Conservation (phyloP, 1,140 invertebrate genomes). For the Oppia nitens region DNA sequence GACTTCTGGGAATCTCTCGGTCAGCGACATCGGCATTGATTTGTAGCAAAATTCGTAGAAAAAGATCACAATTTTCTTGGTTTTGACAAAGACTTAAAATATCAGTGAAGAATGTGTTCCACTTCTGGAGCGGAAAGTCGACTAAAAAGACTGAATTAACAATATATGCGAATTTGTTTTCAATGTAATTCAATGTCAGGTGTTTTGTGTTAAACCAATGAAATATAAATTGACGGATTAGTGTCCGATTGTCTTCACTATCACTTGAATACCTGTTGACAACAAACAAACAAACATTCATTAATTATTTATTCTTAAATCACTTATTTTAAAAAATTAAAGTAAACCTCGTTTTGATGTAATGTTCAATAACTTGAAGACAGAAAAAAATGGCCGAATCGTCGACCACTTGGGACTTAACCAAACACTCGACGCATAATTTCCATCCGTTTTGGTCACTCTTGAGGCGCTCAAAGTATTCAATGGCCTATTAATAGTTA, state of each 20-base stretch:
- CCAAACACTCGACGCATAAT: slow-evolving; percentile 30
- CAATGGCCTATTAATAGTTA: slow-evolving; percentile 25
- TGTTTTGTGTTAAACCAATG: slow-evolving; percentile 11
- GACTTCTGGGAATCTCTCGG: slow-evolving; percentile 19
- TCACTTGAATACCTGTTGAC: slow-evolving; percentile 7
- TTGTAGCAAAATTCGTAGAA: slow-evolving; percentile 34
- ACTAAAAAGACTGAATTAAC: slow-evolving; percentile 34
- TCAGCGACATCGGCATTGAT: slow-evolving; percentile 34
- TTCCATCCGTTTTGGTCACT: slow-evolving; percentile 33
- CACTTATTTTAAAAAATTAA: too few relatives aligned
- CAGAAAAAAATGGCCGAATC: slow-evolving; percentile 35
- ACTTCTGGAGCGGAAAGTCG: slow-evolving; percentile 34
- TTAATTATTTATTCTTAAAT: too few relatives aligned
- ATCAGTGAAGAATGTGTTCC: slow-evolving; percentile 38
- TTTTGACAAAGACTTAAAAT: slow-evolving; percentile 29
- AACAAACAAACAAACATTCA: not conserved
- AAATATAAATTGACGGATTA: slow-evolving; percentile 9
- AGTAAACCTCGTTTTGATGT: slow-evolving; percentile 29
- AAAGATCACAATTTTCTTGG: slow-evolving; percentile 33
- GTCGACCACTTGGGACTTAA: slow-evolving; percentile 20
- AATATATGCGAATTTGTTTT: slow-evolving; percentile 38
- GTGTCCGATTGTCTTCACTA: slow-evolving; percentile 3
- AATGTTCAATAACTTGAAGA: slow-evolving; percentile 35
- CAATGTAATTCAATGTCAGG: slow-evolving; percentile 24
- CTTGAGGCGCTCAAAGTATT: slow-evolving; percentile 37